Base-by-base conservation (phyloP, 2,797 vertebrate genomes). In the Phrynocephalus forsythii region DNA sequence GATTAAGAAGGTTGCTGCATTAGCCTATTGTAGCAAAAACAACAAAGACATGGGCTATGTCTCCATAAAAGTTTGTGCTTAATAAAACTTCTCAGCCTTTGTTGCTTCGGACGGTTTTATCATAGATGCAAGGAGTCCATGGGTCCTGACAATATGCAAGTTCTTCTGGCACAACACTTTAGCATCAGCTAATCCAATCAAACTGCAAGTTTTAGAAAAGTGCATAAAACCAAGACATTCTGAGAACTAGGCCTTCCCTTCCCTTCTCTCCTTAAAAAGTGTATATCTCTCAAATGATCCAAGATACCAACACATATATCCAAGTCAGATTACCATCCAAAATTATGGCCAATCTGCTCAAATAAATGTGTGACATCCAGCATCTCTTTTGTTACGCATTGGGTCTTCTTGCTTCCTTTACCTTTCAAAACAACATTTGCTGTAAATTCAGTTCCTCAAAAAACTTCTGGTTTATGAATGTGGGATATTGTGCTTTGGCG, bases 211-310 rank as follows among this genome's bases (percentile, higher is more conserved):
- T 76, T 76, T 30, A 28, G 26, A 33, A 20, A 82, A 75, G 22
- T 67, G 76, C 75, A 76, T 82, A 52, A 82, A 82, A 33, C 28
- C n/a, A 72, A 87, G 56, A 20, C 66, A 24, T 75, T 69, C 44
- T 79, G 38, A 33, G 20, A 66, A 76, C 20, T 50, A 82, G 67
- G 71, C 72, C 73, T 28, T 24, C 10, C 11, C 28, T 48, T 30
- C 22, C 38, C 10, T 22, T 60, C 60, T 11, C 24, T 6, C 22
- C 10, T 10, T 44, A 67, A 82, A 26, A 75, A 75, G 24, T 24
- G 30, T 9, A 11, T 6, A 44, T 44, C 10, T n/a, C 72, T 60
- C 26, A 66, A 3, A 3, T 44, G 3, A 24, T 30, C 16, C 26
- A 52, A 52, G 52, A 6, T 24, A 83, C 20, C 18, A 38, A 38